A percentile compares a stretch with the other conserved stretches of the same genome.
Evolutionary conservation across 2,113 vertebrate genomes (phyloP).

Genomic region (Salvator merianae): DNA sequence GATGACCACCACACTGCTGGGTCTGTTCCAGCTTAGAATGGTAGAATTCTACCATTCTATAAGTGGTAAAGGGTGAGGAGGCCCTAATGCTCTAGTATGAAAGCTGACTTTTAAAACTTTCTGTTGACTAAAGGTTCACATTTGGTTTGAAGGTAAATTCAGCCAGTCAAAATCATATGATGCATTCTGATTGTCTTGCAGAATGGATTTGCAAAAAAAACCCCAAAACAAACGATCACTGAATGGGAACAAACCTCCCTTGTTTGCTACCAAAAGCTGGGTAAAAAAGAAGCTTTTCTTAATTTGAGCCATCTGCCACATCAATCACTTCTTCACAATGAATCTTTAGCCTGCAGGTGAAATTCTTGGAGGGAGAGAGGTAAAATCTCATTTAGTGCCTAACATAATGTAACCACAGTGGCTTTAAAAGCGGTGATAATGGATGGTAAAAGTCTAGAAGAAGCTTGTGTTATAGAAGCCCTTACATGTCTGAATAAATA

Average conservation of each 20-base stretch:
- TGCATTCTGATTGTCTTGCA: background rate
- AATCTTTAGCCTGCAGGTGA: slow-evolving; percentile 24
- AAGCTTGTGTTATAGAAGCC: background rate
- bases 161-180: background rate
- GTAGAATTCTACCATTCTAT: too few relatives aligned
- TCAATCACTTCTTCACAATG: slow-evolving; percentile 20
- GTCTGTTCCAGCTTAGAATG: too few relatives aligned
- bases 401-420: background rate
- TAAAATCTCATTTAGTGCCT: background rate
- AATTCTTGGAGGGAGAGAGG: background rate
- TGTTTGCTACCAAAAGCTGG: background rate
- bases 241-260: slow-evolving; percentile 6
- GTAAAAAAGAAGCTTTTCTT: background rate
- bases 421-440: slow-evolving; percentile 1
- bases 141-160: slow-evolving; percentile 1
- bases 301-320: slow-evolving; percentile 10
- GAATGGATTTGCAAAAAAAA: slow-evolving; percentile 13
- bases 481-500: background rate
- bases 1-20: too few relatives aligned
- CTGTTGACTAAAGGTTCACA: background rate
- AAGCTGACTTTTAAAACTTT: background rate
- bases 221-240: background rate
- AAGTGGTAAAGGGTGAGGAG: too few relatives aligned
- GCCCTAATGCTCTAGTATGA: background rate
- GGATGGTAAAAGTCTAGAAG: background rate